phyloP scores from a whole-genome alignment of 1,140 invertebrate genomes.

The Coptotermes formosanus region DNA sequence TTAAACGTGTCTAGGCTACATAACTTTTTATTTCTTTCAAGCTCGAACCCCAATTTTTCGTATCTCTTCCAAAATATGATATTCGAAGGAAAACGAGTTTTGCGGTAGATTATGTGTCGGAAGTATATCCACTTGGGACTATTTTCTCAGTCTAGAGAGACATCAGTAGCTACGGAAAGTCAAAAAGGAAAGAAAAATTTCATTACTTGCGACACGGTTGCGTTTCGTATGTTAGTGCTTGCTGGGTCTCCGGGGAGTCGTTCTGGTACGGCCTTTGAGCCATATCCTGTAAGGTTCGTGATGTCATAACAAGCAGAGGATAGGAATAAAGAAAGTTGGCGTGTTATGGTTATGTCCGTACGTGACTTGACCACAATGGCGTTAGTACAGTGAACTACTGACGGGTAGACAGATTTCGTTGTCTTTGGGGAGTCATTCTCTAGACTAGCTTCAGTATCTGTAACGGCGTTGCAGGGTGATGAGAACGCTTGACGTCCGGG shows the following conservation, averaged over 20 bases:
- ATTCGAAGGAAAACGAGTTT: neutral
- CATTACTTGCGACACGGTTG: neutral
- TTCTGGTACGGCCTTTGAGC: neutral
- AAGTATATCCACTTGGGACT: slow-evolving; percentile 8
- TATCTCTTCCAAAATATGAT: neutral
- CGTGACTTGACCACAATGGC: neutral
- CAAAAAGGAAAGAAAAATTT: neutral
- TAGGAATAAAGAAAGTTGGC: neutral
- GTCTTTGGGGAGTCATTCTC: too few species aligned
- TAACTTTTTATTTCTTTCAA: neutral
- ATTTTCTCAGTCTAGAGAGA: neutral
- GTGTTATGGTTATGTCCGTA: neutral
- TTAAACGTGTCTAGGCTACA: neutral
- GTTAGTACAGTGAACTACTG: neutral
- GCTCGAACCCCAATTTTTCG: neutral
- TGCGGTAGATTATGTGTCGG: neutral
- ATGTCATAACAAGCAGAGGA: neutral
- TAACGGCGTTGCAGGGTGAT: too few species aligned
- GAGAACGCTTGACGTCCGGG: too few species aligned
- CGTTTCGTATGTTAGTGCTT: neutral
- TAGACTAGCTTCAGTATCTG: too few species aligned
- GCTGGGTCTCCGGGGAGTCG: neutral
- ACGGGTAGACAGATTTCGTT: too few species aligned
- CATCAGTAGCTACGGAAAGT: neutral
- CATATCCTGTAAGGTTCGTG: neutral